Base-by-base conservation (phyloP, 1,140 invertebrate genomes). In the Leptinotarsa defecta region DNA sequence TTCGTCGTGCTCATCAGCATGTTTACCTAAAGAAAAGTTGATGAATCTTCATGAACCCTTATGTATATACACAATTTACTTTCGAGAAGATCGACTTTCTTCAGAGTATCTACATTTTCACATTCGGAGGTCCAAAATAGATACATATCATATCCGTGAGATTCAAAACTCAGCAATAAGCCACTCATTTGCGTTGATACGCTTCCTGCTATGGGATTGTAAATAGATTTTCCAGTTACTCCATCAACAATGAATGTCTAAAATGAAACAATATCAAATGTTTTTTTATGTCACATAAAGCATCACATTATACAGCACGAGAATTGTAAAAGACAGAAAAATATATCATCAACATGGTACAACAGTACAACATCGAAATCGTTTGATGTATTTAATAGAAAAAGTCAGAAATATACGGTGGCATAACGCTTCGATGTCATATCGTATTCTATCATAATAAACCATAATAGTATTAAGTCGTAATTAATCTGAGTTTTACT, bases 101-200 rank as follows among this genome's bases (percentile, higher is more conserved):
- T 62, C 65, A 73, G 73, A 15, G 76, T 71, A 13, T 78, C 71
- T 13, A 78, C 22, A 81, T 80, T 85, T 61, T 87, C 81, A 83
- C 93, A 95, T 78, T 93, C 90, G 1, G 91, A 88, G 0, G 89
- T 89, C 93, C 93, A 94, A 81, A 92, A 92, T 2, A 94, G 80
- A 82, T 93, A 94, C 81, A 93, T 88, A 85, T 94, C 93, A 83
- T 92, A 91, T 3, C 92, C 92, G 75, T 83, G 83, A 71, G 89
- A 88, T 84, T 91, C 88, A 62, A 92, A 87, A 22, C 90, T 90
- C 15, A 94, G 76, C 0, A 91, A 89, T 34, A 94, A 82, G 15
- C 90, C 91, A 4, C 91, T 92, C 77, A 91, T 88, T 85, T 93
- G 91, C 0, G 89, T 88, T 27, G 91, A 90, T 71, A 92, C 87